Base-by-base conservation (phyloP, 2,113 vertebrate species). In the Mohoua ochrocephala region DNA sequence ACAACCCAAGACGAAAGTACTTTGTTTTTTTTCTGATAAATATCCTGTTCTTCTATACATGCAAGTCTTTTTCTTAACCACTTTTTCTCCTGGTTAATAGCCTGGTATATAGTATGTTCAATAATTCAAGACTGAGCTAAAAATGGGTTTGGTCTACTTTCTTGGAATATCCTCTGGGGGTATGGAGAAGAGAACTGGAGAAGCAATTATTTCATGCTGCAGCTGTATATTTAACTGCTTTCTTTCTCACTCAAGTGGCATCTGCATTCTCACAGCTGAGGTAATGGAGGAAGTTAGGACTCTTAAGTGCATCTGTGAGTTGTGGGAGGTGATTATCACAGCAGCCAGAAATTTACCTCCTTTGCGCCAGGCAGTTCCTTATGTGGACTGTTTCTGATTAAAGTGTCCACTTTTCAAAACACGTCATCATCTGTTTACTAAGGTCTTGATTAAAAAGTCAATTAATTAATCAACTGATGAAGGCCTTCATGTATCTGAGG, bases 71-170 rank as follows among this genome's bases (percentile, higher is more conserved):
- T 97, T 96, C 73, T 70, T 79, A 94, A 86, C 63, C 57, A 89
- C 77, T 80, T 91, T 87, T 95, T 94, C 84, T 78, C 74, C 95
- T 96, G 94, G 73, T 93, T 97, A 93, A 87, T 94, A 76, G 64
- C 17, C 28, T 63, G 42, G n/a, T 53, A 30, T 54, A 61, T 33
- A 59, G 24, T 41, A 63, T 73, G 45, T 87, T 97, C 87, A 97
- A 97, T 98, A 97, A 98, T 97, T 98, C 93, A 98, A 96, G 85
- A 76, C 60, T 53, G 50, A 95, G 61, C 81, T 96, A 97, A 93
- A 97, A 96, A 97, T 94, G 80, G 47, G 27, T 68, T 93, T 88
- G 94, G 95, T 96, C 83, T 94, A 84, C 84, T 92, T 97, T 97
- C 87, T 65, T 91, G 37, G 86, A 93, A 95, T 95, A 93, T 81